Conservation (phyloP, 2,797 vertebrate genomes). For the Helostoma temminkii region DNA sequence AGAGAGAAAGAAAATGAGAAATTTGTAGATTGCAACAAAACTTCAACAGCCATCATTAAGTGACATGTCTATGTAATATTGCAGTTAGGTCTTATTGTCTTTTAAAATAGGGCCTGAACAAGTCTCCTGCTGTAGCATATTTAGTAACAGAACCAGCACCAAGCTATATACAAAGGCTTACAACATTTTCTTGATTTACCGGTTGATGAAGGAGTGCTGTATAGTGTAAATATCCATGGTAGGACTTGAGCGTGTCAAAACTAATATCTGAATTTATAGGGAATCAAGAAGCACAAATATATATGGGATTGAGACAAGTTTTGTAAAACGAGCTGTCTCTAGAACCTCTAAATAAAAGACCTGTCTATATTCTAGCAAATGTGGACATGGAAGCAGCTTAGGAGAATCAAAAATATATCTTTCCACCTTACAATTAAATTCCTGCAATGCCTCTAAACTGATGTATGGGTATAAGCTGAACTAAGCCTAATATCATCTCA, state of each 20-base stretch:
- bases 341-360: not conserved
- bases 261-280: not conserved
- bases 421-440: slow-evolving; percentile 9
- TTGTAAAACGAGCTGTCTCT: not conserved
- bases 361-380: not conserved
- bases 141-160: not conserved
- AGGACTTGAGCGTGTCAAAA: not conserved
- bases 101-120: not conserved
- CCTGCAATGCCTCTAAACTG: slow-evolving; percentile 10
- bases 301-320: not conserved
- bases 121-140: not conserved
- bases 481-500: slow-evolving; percentile 43
- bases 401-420: not conserved
- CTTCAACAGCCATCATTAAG: not conserved
- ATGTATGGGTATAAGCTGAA: slow-evolving; percentile 29
- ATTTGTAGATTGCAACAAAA: no score
- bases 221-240: no score
- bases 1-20: not conserved
- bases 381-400: not conserved
- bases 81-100: not conserved
- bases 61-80: no score
- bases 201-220: not conserved
- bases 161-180: not conserved
- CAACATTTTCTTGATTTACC: not conserved
- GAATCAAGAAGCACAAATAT: not conserved